Evolutionary conservation across 2,888 invertebrate species (phyloP).

Genomic region (Aelia acuminata): DNA sequence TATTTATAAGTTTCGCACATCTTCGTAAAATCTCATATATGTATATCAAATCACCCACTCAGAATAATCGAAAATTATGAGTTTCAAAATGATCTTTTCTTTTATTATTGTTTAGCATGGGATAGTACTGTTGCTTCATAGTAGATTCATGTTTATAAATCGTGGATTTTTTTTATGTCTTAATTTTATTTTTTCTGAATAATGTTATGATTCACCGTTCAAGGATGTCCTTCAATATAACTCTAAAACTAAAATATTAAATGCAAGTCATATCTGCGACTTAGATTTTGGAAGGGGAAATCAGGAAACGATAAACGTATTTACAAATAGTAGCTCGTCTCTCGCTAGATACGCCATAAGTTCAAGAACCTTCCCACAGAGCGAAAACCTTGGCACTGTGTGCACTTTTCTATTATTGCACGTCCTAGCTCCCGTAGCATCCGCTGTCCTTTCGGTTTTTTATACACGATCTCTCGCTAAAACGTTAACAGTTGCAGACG

Average conservation of each 20-base stretch:
- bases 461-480: background rate
- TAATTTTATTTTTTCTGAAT: background rate
- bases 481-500: background rate
- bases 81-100: too few relatives aligned
- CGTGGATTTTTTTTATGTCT: background rate
- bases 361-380: background rate
- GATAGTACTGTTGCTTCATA: too few relatives aligned
- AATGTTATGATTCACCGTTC: background rate
- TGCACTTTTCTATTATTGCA: background rate
- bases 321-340: background rate
- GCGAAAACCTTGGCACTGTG: slow-evolving; percentile 12
- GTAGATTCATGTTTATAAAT: too few relatives aligned
- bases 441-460: background rate
- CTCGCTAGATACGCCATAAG: background rate
- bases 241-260: too few relatives aligned
- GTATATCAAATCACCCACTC: too few relatives aligned
- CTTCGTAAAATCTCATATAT: too few relatives aligned
- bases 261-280: background rate
- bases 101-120: too few relatives aligned
- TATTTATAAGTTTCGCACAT: too few relatives aligned
- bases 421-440: background rate
- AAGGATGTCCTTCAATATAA: too few relatives aligned
- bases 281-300: background rate
- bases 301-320: background rate
- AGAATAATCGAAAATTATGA: too few relatives aligned